Evolutionary conservation across 1,140 invertebrate species (phyloP).

Genomic region (Meloidogyne hapla): DNA sequence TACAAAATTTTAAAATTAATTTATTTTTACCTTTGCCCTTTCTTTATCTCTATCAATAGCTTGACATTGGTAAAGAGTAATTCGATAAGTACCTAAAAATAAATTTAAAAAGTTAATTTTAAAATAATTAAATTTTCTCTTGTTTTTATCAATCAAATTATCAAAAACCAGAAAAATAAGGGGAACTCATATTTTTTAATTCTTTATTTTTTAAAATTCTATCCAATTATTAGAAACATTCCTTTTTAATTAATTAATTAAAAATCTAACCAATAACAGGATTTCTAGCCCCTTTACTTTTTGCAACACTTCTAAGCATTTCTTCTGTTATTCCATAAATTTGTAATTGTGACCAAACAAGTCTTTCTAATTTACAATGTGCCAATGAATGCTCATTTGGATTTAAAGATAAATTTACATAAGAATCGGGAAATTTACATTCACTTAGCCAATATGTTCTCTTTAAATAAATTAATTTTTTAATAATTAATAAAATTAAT

Average conservation of each 20-base stretch:
- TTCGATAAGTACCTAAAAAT: slow-evolving; percentile 56
- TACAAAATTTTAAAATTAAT: neutral
- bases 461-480: slow-evolving; percentile 25
- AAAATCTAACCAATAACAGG: slow-evolving; percentile 43
- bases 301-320: slow-evolving; percentile 52
- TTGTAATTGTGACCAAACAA: slow-evolving; percentile 53
- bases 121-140: too few relatives aligned
- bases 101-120: too few relatives aligned
- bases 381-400: slow-evolving; percentile 52
- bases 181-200: too few relatives aligned
- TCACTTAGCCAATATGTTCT: slow-evolving; percentile 56
- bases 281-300: slow-evolving; percentile 57
- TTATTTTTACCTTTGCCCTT: slow-evolving; percentile 47
- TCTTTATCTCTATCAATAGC: slow-evolving; percentile 51
- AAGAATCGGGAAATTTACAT: slow-evolving; percentile 57
- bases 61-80: slow-evolving; percentile 57
- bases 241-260: too few relatives aligned
- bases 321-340: slow-evolving; percentile 55
- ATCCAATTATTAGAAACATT: too few relatives aligned
- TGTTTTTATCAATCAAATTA: too few relatives aligned
- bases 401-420: slow-evolving; percentile 50
- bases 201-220: too few relatives aligned
- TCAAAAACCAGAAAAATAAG: too few relatives aligned
- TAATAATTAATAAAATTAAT: too few relatives aligned
- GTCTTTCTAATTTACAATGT: slow-evolving; percentile 42